Base-by-base conservation (phyloP, 2,113 vertebrate species). In the Gopherus evgoodei region DNA sequence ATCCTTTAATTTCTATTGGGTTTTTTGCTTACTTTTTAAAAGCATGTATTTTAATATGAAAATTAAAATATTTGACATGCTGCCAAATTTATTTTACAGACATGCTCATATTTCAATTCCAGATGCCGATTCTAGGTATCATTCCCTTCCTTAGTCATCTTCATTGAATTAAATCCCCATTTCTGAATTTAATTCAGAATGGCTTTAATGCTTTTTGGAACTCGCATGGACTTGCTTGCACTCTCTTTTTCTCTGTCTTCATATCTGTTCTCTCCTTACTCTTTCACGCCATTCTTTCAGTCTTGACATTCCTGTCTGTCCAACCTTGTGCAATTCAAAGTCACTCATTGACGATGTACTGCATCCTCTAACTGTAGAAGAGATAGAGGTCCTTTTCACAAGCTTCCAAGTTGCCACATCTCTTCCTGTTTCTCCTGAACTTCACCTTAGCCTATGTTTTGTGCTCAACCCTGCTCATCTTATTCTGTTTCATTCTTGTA, bases 101-200 rank as follows among this genome's bases (percentile, higher is more conserved):
- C 59, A n/a, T 1, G 12, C 35, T 6, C 29, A 31, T 6, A 5
- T 76, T 81, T 88, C 38, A 76, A 10, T 84, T 78, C 54, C 25
- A 35, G 31, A 17, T 31, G 65, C 17, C 4, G 54, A 44, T 85
- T 72, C 24, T 81, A 87, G 24, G 38, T 53, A 25, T 86, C 4
- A 4, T 81, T 83, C 42, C 16, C 3, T 27, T 75, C 59, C 22
- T 25, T 57, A 65, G 27, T 16, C 31, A 57, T 16, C 81, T 83
- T 8, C 31, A 24, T n/a, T 81, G 3, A 47, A 69, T 87, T 89
- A 56, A 24, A 38, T 21, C 4, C 25, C 49, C 42, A 35, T 78
- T 94, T 91, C 42, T 81, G 80, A 88, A 22, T 52, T 69, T 6
- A 0, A 0, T 50, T 90, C 78, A 52, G 75, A 0, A 1, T 47